These are phyloP conservation scores for Eledona agricola DNA, from an alignment of 2,888 invertebrate species.

Conservation along the genomic window DNA sequence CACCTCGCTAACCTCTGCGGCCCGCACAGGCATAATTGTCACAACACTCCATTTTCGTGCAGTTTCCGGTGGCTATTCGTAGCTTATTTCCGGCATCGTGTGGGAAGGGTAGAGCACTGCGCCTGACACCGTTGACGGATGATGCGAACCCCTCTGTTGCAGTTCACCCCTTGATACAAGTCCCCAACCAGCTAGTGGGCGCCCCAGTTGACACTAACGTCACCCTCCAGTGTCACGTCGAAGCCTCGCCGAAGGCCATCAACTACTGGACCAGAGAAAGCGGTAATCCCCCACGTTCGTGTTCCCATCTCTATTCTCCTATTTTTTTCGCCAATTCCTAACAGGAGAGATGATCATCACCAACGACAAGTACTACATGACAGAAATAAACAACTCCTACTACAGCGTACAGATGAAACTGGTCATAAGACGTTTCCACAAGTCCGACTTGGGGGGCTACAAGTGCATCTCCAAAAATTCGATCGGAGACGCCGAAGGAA, in stretches of 20 bases:
- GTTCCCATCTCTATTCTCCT: background rate
- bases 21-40: constrained; percentile 42
- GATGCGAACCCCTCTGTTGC: constrained; percentile 58
- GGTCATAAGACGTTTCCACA: constrained; percentile 77
- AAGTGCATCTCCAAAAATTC: constrained; percentile 93
- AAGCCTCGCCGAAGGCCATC: constrained; percentile 92
- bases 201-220: constrained; percentile 88
- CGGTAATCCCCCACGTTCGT: constrained; percentile 67
- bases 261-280: constrained; percentile 93
- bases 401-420: constrained; percentile 88
- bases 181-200: constrained; percentile 91
- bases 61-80: constrained; percentile 45
- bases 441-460: constrained; percentile 84
- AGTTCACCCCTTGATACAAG: constrained; percentile 94
- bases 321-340: background rate
- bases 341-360: constrained; percentile 93
- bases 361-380: constrained; percentile 85
- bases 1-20: constrained; percentile 26
- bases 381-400: constrained; percentile 80
- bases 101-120: constrained; percentile 41
- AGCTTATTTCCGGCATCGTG: constrained; percentile 47
- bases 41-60: constrained; percentile 44
- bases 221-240: constrained; percentile 84
- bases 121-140: constrained; percentile 45
- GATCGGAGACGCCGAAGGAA: constrained; percentile 90